Base-by-base conservation (phyloP, 2,113 vertebrate genomes). In the Uria lomvia region DNA sequence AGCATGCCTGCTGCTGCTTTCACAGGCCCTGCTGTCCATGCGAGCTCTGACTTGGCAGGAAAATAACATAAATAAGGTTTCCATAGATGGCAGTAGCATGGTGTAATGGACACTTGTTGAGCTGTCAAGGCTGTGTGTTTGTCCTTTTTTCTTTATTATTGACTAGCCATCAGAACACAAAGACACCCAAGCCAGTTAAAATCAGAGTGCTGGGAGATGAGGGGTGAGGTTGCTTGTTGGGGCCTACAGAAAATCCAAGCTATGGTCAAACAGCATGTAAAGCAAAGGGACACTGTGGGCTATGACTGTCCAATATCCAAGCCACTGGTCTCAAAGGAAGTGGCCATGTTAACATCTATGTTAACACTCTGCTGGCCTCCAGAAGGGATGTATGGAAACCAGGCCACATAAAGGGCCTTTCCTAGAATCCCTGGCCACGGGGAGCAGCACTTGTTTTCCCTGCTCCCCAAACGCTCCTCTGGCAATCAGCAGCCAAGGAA, bases 401-500 rank as follows among this genome's bases (percentile, higher is more conserved):
- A 11, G 40, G 27, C n/a, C 70, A 85, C 1, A 0, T 21, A 65
- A 68, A 75, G 34, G 38, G 22, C 34, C 89, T 67, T 83, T 73
- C 70, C 72, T 77, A n/a, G 42, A 86, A 86, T 34, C 80, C 38
- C 14, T 50, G 65, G 34, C 42, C 60, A 43, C 0, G 15, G 52
- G 14, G 38, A 91, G 67, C 85, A 76, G 60, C 36, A 85, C 63
- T 91, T 75, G n/a, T 38, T 95, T 94, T 77, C 32, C 50, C 58
- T 0, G 1, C 23, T 96, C 79, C 91, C 84, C 70, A 77, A 91
- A 63, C 0, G 56, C 50, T 97, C 83, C 90, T 91, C 92, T 3
- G 5, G 77, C 89, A 77, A 87, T 62, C 87, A 89, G 91, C 88
- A 88, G 95, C 91, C 93, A 94, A 96, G 70, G 96, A 97, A 97